Evolutionary conservation across 1,140 invertebrate species (phyloP).

Genomic region (Scylla paramamosain): DNA sequence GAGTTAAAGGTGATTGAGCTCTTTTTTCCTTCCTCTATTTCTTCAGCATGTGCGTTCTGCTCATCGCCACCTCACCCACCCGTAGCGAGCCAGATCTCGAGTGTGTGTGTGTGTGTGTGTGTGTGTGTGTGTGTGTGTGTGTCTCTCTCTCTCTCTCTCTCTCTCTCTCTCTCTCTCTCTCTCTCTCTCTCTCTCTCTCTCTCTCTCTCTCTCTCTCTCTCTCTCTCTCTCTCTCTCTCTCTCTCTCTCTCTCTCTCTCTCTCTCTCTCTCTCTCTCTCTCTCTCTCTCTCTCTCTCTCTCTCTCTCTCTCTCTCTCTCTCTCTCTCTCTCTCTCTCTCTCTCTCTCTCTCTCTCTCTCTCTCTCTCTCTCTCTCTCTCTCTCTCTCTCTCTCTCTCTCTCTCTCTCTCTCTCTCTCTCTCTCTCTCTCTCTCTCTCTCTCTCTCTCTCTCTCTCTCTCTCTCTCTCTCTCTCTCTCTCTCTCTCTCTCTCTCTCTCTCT

Average conservation of each 20-base stretch:
- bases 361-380: background rate
- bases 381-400: constrained; percentile 8
- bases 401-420: background rate
- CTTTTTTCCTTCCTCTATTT: background rate
- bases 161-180: no score
- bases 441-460: background rate
- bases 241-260: background rate
- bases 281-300: constrained; percentile 10
- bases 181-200: background rate
- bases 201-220: background rate
- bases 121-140: constrained; percentile 51
- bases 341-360: background rate
- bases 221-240: no score
- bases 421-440: background rate
- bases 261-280: background rate
- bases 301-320: constrained; percentile 25
- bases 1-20: constrained; percentile 41
- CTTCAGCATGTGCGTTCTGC: background rate
- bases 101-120: constrained; percentile 60
- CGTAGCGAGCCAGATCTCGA: background rate
- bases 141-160: background rate
- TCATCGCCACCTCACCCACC: background rate
- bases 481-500: background rate
- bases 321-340: background rate
- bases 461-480: constrained; percentile 27